Evolutionary conservation across 2,113 vertebrate species (phyloP), one percentile per base, ranked within the genome.

Genomic region (Lepisosteus oculatus): DNA sequence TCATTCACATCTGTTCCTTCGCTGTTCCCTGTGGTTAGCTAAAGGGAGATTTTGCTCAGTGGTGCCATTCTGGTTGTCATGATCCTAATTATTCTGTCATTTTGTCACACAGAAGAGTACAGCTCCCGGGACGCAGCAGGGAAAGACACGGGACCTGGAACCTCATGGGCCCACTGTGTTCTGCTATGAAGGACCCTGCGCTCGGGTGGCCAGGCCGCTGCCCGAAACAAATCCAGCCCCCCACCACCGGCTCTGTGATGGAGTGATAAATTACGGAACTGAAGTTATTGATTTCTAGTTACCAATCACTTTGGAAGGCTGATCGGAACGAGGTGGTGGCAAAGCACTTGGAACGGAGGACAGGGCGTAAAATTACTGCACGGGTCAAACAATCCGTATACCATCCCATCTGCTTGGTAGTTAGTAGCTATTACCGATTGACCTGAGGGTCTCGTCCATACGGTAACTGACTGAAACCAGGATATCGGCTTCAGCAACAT

Each of bases 91-190:
- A 70, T 67, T 75, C 77, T 57, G 74, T 6, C 56, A 88, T 85
- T 83, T n/a, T 69, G 80, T 1, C 77, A 74, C 44, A 78, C 77
- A 2, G 78, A 77, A 45, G 78, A 80, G 74, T 45, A 51, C 3
- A 69, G 11, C 41, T 56, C 73, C 67, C 73, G 63, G 0, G 65
- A 59, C 8, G 72, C 63, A 11, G 64, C 81, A 43, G 84, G 83
- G 0, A 67, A 47, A 17, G 72, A 43, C 3, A 83, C 76, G 72
- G 77, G 83, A 0, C 17, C 75, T 56, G 81, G 79, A 3, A 72
- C 72, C 14, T 81, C 84, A 5, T 91, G 89, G 90, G 65, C 85
- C 6, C 90, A 87, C 71, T 92, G 90, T 29, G 69, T 84, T 75
- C 85, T 92, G 62, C 90, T 92, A 76, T 91, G 89, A 91, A 14